Base-by-base conservation (phyloP, 2,113 vertebrate genomes). In the Macaca nemestrina region DNA sequence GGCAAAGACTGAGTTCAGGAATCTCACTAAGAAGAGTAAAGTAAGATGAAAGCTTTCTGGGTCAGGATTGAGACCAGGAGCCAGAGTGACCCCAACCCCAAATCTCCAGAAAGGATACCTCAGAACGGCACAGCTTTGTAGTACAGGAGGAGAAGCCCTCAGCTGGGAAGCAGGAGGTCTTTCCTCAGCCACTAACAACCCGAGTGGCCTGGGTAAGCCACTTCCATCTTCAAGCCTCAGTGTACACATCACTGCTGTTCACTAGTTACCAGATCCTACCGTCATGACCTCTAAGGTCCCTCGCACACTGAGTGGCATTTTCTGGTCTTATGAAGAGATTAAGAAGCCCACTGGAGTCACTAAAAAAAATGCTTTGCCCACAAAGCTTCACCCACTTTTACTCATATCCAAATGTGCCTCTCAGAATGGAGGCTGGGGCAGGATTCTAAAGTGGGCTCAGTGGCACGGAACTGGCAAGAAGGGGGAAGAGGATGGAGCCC, bases 401-500 rank as follows among this genome's bases (percentile, higher is more conserved):
- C 18, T 90, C 30, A 25, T 40, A 82, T 73, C 18, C 50, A 45
- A 0, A 14, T 86, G 35, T 52, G 32, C 40, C 61, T 93, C 40
- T 78, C 55, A 45, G n/a, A 88, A 20, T 50, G 4, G 20, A 10
- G 1, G 6, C 16, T 89, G 8, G 38, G 13, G 40, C 23, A 78
- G 32, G 64, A 72, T 61, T 78, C 35, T 12, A 87, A 92, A 38
- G 3, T 12, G 23, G 6, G 5, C n/a, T 95, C 38, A 32, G 7
- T 4, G 17, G n/a, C 79, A 32, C 11, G 10, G 52, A 79, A 11
- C 32, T 55, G 17, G 57, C n/a, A 6, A 40, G 7, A 35, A 82
- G 5, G 14, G 0, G 1, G 38, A 70, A 25, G 32, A 43, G 32
- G 22, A 11, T 1, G 1, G 9, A n/a, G 4, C 0, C 40, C 72